phyloP scores from a whole-genome alignment of 1,140 invertebrate species.

The Spodoptera litura region DNA sequence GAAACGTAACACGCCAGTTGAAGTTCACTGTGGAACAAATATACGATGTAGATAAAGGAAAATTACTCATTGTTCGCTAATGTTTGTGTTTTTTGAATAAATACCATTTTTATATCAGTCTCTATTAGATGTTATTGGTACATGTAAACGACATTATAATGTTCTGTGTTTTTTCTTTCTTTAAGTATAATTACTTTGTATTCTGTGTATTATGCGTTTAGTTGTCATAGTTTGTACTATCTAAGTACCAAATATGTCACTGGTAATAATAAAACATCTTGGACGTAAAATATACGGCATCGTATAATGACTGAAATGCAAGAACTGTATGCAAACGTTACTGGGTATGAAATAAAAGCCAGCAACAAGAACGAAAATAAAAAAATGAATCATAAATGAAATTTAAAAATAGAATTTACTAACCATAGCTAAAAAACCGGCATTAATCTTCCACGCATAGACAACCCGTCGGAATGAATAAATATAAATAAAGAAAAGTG shows the following conservation, averaged over 20 bases:
- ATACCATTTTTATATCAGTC: not conserved
- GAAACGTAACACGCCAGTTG: not conserved
- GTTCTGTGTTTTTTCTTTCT: too few species aligned
- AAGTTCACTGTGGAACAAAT: constrained; percentile 19
- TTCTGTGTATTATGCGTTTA: too few species aligned
- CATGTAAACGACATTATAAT: too few species aligned
- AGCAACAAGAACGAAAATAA: not conserved
- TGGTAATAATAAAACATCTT: too few species aligned
- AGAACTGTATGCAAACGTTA: too few species aligned
- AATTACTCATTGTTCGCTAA: not conserved
- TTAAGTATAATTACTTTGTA: too few species aligned
- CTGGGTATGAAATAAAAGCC: too few species aligned
- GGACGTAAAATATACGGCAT: too few species aligned
- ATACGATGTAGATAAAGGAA: constrained; percentile 12
- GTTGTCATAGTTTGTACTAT: too few species aligned
- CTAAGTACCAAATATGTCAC: too few species aligned
- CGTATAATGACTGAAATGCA: too few species aligned
- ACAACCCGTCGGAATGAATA: constrained; percentile 36
- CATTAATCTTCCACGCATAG: constrained; percentile 31
- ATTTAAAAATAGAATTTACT: constrained; percentile 27
- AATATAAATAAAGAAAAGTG: constrained; percentile 39
- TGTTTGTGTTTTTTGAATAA: constrained; percentile 4
- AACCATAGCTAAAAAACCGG: not conserved
- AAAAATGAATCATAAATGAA: constrained; percentile 9
- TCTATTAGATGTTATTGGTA: too few species aligned